Base-by-base conservation (phyloP, 2,888 invertebrate genomes). In the Axea sp. region DNA sequence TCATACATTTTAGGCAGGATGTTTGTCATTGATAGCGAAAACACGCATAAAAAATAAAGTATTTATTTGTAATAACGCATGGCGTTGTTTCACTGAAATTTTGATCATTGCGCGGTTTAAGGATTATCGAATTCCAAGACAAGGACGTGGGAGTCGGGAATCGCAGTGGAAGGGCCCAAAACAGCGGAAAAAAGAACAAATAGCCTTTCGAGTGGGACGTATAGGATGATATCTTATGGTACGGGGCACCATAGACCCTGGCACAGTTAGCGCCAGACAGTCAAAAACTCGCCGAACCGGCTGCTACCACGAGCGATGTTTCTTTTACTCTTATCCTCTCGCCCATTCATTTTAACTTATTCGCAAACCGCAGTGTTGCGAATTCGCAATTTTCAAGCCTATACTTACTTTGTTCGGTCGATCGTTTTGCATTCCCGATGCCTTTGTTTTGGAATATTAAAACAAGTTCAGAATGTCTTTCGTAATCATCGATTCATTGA, bases 211-310 rank as follows among this genome's bases (percentile, higher is more conserved):
- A 60, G 60, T 64, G 64, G 71, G 76, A 76, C 68, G 81, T 76
- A 80, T 80, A 81, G 81, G 77, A 80, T 69, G 60, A 73, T 77
- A 76, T 60, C 76, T 77, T 64, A 68, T 79, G 77, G 78, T 76
- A 77, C 75, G 77, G 75, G 76, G 79, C 73, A 75, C 49, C 41
- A 67, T 51, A 68, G 75, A 51, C 49, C 43, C 67, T 60, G 47
- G 33, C 59, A 57, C 81, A 80, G 83, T 82, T 83, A 84, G 83
- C 83, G 82, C 79, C 83, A 84, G 84, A 84, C 83, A 82, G 82
- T 83, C 84, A 82, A 84, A 84, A 84, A 84, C 83, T 83, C 75
- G 80, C 83, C 81, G 83, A 80, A 84, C 84, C 84, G 84, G 84
- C 83, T 83, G 72, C 74, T 73, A 71, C 73, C 69, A 69, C 62